Conservation (phyloP, 2,113 vertebrate genomes). For the Pteropus alecto region DNA sequence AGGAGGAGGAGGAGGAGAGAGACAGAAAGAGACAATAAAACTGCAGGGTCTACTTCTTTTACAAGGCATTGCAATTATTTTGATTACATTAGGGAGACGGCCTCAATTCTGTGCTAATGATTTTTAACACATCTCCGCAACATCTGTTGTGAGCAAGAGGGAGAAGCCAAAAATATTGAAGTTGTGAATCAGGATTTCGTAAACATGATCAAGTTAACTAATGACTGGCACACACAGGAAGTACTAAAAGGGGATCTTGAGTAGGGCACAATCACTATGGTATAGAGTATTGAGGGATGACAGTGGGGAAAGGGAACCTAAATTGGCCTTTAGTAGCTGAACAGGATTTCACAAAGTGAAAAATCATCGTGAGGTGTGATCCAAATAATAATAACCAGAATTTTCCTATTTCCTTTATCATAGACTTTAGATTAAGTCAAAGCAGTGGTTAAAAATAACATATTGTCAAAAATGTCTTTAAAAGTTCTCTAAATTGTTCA, state of each 20-base stretch:
- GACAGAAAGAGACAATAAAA: not conserved
- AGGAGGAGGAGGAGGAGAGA: not conserved
- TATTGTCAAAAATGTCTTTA: not conserved
- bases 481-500: not conserved
- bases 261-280: not conserved
- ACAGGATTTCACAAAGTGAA: not conserved
- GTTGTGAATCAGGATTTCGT: not conserved
- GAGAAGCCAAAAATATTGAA: constrained; percentile 56
- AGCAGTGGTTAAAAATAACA: not conserved
- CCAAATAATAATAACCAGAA: constrained; percentile 20
- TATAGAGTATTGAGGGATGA: not conserved
- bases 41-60: not conserved
- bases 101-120: constrained; percentile 62
- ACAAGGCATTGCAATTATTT: constrained; percentile 60
- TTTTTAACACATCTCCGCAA: constrained; percentile 60
- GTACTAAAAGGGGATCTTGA: not conserved
- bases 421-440: not conserved
- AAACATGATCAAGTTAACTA: not conserved
- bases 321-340: not conserved
- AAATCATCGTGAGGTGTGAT: not conserved
- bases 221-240: not conserved
- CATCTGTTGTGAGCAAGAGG: constrained; percentile 54
- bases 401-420: not conserved
- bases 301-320: not conserved
- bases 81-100: constrained; percentile 62